Conservation (phyloP, 2,113 vertebrate species). For the Xenopus borealis region DNA sequence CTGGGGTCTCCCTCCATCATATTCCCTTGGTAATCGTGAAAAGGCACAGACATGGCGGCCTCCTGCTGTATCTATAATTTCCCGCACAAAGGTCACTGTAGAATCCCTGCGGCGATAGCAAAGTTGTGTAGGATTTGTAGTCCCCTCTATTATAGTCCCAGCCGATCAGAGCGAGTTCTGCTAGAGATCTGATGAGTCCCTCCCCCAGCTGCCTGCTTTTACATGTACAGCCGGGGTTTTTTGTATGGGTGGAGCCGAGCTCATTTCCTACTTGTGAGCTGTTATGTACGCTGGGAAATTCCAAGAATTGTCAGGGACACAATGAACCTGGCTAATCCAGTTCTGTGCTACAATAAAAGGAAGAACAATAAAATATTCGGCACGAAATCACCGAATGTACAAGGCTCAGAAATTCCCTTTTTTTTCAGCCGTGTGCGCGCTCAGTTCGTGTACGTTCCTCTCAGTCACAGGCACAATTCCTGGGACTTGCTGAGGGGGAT, state of each 20-base stretch:
- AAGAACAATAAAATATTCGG: neutral
- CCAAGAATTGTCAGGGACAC: conserved; percentile 20
- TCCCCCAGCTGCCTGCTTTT: neutral
- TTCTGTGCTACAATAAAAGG: neutral
- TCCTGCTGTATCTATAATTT: too few species aligned
- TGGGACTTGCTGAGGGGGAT: too few species aligned
- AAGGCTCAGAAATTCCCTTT: conserved; percentile 23
- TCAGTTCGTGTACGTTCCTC: too few species aligned
- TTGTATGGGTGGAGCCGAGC: neutral
- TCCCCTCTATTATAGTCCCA: neutral
- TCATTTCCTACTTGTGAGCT: neutral
- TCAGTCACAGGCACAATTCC: too few species aligned
- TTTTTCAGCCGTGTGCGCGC: neutral
- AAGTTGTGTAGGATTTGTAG: neutral
- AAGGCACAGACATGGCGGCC: conserved; percentile 11
- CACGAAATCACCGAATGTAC: neutral
- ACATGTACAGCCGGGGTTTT: neutral
- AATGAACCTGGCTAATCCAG: conserved; percentile 19
- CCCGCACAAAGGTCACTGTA: too few species aligned
- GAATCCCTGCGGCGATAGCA: neutral
- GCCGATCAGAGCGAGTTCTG: neutral
- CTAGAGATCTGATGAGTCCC: neutral
- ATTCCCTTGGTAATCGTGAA: conserved; percentile 46
- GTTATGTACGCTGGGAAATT: conserved; percentile 20
- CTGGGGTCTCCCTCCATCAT: conserved; percentile 53